Percentiles rank a stretch among this genome's conserved stretches.
Evolutionary conservation across 2,113 vertebrate genomes (phyloP).

Genomic region (Phrynocephalus versicolor): DNA sequence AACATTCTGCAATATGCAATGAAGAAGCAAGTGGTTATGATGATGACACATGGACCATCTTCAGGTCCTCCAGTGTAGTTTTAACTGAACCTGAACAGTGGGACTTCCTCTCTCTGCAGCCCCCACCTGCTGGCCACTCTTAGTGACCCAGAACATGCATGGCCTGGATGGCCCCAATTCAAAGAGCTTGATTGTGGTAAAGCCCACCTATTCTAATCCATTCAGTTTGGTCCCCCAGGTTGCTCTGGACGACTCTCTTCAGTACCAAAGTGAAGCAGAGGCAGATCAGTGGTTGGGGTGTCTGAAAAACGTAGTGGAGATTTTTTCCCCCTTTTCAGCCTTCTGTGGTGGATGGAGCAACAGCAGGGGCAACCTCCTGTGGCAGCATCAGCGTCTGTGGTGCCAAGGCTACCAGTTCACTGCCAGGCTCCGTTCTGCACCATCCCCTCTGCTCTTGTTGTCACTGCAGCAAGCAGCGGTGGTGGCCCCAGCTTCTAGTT

Average conservation of each 20-base stretch:
- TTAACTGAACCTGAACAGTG: not conserved
- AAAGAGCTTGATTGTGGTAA: not conserved
- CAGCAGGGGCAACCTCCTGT: not conserved
- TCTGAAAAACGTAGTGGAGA: not conserved
- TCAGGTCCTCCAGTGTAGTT: not conserved
- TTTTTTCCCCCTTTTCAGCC: no score
- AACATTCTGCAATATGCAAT: no score
- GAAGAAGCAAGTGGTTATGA: no score
- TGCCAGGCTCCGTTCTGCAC: no score
- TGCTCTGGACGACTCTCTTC: not conserved
- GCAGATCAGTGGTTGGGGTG: not conserved
- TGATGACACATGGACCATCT: not conserved
- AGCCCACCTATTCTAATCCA: not conserved
- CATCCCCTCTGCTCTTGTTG: no score
- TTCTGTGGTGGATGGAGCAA: not conserved
- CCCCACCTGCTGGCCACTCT: not conserved
- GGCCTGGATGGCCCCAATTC: not conserved
- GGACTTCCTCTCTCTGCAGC: not conserved
- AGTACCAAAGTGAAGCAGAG: not conserved
- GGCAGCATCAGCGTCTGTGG: no score
- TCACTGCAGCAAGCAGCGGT: no score
- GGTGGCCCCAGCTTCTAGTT: no score
- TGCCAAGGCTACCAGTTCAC: not conserved
- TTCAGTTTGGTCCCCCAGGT: not conserved
- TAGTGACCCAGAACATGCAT: not conserved